These are phyloP conservation scores for Aleiodes testaceus DNA, from an alignment of 2,888 invertebrate species.

Conservation along the genomic window DNA sequence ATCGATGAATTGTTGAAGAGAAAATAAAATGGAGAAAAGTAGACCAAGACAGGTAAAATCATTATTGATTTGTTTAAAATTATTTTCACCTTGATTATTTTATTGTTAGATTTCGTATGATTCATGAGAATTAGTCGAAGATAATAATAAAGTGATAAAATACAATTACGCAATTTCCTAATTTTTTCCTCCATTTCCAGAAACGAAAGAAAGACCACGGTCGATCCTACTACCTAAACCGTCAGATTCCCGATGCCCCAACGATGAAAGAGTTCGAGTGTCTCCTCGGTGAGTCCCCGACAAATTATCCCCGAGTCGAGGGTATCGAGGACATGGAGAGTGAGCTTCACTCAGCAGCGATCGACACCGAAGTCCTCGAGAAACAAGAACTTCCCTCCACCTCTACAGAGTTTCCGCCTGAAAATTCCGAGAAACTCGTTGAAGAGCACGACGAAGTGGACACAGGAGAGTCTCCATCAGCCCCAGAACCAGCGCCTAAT, in stretches of 20 bases:
- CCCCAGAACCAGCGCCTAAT: background rate
- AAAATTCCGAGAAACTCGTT: background rate
- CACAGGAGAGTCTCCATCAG: background rate
- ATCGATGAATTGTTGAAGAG: constrained; percentile 8
- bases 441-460: constrained; percentile 16
- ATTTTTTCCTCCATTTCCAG: constrained; percentile 50
- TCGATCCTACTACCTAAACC: constrained; percentile 58
- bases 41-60: constrained; percentile 36
- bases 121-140: background rate
- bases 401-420: background rate
- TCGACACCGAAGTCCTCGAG: constrained; percentile 68
- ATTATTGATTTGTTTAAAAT: background rate
- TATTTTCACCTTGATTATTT: background rate
- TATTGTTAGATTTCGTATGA: background rate
- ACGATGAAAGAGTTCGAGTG: constrained; percentile 70
- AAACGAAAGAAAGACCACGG: constrained; percentile 64
- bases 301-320: constrained; percentile 69
- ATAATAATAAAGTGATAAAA: too few species aligned
- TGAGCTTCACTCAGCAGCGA: constrained; percentile 69
- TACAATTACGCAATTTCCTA: too few species aligned
- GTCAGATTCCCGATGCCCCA: constrained; percentile 69
- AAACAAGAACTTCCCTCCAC: constrained; percentile 48
- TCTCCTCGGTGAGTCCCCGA: constrained; percentile 68
- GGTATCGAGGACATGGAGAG: constrained; percentile 71
- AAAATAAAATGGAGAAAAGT: constrained; percentile 37